phyloP scores from a whole-genome alignment of 2,888 invertebrate genomes.

The Stegophylla sp. region DNA sequence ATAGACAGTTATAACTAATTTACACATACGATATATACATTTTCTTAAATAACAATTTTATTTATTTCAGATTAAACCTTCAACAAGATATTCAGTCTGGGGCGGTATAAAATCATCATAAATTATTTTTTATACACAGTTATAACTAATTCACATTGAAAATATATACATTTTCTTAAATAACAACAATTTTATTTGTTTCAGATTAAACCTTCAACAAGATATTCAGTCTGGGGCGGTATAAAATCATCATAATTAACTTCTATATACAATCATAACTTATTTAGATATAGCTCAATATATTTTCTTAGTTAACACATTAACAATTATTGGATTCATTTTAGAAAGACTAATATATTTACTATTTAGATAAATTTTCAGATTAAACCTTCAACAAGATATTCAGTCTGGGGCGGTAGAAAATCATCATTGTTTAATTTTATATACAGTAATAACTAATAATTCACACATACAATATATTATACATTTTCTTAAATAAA shows the following conservation, averaged over 20 bases:
- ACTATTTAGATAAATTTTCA: too few species aligned
- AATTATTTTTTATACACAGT: background rate
- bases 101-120: conserved; percentile 15
- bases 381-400: conserved; percentile 31
- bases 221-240: conserved; percentile 44
- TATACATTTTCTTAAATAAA: too few species aligned
- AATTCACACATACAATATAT: background rate
- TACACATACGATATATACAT: too few species aligned
- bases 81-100: conserved; percentile 15
- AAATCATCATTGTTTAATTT: conserved; percentile 6
- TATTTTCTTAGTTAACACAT: too few species aligned
- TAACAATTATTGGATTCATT: too few species aligned
- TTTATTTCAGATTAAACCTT: conserved; percentile 21
- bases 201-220: conserved; percentile 48
- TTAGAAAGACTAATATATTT: too few species aligned
- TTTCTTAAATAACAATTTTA: too few species aligned
- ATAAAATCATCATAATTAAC: conserved; percentile 45
- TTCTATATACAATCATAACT: background rate
- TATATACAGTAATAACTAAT: background rate
- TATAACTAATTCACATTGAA: too few species aligned
- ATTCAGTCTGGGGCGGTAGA: conserved; percentile 49
- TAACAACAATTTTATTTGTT: background rate
- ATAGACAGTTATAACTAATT: background rate
- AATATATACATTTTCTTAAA: too few species aligned
- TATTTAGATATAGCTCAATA: too few species aligned